phyloP scores from a whole-genome alignment of 2,888 invertebrate species.

The Eudasyphora cyanicolor region DNA sequence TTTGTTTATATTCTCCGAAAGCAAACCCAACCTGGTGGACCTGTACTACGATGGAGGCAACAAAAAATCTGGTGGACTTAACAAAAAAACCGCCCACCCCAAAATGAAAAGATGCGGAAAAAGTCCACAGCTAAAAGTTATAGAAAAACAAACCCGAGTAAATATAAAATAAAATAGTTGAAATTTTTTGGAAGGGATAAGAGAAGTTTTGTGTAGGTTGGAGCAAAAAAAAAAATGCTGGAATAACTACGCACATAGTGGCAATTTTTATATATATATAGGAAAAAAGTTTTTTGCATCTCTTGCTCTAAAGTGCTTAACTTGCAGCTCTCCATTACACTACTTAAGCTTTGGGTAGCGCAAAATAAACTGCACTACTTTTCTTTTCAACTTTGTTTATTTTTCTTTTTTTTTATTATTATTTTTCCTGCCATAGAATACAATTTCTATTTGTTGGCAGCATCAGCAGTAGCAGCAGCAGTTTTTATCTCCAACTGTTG shows the following conservation, averaged over 20 bases:
- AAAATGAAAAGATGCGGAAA: conserved; percentile 19
- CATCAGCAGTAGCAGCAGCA: not conserved
- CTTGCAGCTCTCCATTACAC: conserved; percentile 51
- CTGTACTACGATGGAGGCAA: not conserved
- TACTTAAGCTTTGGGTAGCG: conserved; percentile 54
- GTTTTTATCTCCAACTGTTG: not conserved
- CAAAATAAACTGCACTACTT: conserved; percentile 61
- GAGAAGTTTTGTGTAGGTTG: not conserved
- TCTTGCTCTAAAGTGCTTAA: conserved; percentile 48
- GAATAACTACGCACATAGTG: conserved; percentile 54
- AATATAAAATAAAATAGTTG: conserved; percentile 34
- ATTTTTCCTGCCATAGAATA: conserved; percentile 42
- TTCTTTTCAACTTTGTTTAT: conserved; percentile 28
- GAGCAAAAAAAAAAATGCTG: not conserved
- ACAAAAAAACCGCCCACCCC: not conserved
- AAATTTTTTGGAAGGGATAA: not conserved
- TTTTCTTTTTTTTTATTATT: conserved; percentile 5
- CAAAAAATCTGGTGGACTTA: not conserved
- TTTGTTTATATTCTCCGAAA: conserved; percentile 40
- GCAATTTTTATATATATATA: conserved; percentile 52
- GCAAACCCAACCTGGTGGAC: conserved; percentile 9
- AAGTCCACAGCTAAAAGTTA: not conserved
- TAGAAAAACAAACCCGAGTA: conserved; percentile 28
- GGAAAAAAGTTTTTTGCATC: conserved; percentile 50
- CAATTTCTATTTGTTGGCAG: conserved; percentile 16